These are phyloP conservation scores for Ectemnius lituratus DNA, from an alignment of 2,888 invertebrate genomes.

Conservation along the genomic window DNA sequence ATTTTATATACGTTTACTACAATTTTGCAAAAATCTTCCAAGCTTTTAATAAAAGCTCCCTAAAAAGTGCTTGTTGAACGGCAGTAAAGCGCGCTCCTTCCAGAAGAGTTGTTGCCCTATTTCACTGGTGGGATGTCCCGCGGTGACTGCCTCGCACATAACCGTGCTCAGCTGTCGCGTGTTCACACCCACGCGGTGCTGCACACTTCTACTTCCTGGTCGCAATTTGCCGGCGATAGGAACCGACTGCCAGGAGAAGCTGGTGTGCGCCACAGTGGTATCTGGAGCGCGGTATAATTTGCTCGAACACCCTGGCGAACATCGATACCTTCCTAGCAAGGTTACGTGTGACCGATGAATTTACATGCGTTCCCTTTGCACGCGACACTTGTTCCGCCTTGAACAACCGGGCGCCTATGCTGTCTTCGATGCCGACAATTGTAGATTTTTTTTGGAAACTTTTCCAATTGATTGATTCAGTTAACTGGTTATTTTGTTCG, in stretches of 20 bases:
- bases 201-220: slow-evolving; percentile 52
- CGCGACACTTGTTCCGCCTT: too few species aligned
- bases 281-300: slow-evolving; percentile 37
- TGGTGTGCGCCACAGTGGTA: slow-evolving; percentile 12
- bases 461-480: too few species aligned
- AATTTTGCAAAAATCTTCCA: too few species aligned
- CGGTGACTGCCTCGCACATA: slow-evolving; percentile 48
- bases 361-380: too few species aligned
- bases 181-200: slow-evolving; percentile 58
- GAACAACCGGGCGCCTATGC: neutral
- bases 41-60: too few species aligned
- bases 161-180: slow-evolving; percentile 58
- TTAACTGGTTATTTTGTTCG: too few species aligned
- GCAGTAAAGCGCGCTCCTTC: slow-evolving; percentile 19
- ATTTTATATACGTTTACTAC: too few species aligned
- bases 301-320: slow-evolving; percentile 33
- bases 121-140: slow-evolving; percentile 36
- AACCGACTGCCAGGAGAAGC: slow-evolving; percentile 46
- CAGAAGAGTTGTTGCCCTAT: slow-evolving; percentile 48
- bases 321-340: too few species aligned
- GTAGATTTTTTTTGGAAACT: too few species aligned
- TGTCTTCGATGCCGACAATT: too few species aligned
- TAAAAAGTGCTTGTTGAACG: slow-evolving; percentile 21
- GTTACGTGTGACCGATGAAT: too few species aligned
- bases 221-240: slow-evolving; percentile 41